These are phyloP conservation scores for Loris lydekkerianus DNA, from an alignment of 2,797 vertebrate genomes.

Conservation along the genomic window DNA sequence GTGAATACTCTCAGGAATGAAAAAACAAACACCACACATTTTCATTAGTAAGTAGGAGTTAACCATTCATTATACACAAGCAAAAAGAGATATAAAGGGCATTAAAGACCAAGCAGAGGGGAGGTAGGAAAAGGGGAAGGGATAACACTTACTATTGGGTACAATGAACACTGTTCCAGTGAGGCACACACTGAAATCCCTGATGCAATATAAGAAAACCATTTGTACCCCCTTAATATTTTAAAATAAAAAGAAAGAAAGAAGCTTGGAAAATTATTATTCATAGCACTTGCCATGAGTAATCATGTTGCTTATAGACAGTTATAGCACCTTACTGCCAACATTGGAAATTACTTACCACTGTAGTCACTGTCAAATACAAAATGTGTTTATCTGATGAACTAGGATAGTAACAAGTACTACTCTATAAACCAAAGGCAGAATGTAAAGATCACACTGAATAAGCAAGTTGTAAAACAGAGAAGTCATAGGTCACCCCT, in stretches of 20 bases:
- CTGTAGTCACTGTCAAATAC: constrained; percentile 46
- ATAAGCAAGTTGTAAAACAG: not conserved
- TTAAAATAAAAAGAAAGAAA: not conserved
- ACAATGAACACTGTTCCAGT: not conserved
- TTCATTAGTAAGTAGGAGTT: no score
- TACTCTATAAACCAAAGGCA: not conserved
- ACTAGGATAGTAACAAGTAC: not conserved
- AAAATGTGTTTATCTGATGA: constrained; percentile 55
- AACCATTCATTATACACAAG: not conserved
- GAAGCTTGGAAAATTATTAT: not conserved
- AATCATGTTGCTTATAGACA: constrained; percentile 76
- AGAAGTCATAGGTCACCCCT: not conserved
- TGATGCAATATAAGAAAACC: not conserved
- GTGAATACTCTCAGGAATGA: no score
- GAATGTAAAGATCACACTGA: not conserved
- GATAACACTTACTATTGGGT: not conserved
- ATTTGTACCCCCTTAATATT: not conserved
- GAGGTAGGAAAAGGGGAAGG: not conserved
- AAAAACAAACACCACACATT: no score
- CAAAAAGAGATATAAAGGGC: not conserved
- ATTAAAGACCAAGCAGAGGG: not conserved
- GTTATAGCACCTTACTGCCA: constrained; percentile 57
- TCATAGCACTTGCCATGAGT: not conserved
- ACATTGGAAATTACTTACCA: constrained; percentile 6
- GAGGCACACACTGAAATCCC: not conserved